phyloP scores from a whole-genome alignment of 2,888 invertebrate genomes.

The Sepioteuthis lessoniana region DNA sequence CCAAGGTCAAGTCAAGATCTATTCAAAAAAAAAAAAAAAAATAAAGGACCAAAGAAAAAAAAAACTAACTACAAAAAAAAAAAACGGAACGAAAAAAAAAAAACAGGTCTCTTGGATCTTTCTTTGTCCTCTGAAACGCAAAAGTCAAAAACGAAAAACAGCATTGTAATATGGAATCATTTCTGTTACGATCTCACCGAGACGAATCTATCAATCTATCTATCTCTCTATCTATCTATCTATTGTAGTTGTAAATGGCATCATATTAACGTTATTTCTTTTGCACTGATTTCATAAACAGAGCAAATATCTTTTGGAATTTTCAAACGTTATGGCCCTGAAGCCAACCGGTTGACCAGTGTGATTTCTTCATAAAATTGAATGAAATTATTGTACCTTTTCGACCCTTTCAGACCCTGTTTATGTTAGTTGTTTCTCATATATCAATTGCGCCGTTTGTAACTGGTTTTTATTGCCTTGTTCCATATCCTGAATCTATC shows the following conservation, averaged over 20 bases:
- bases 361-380: background rate
- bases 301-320: background rate
- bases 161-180: no score
- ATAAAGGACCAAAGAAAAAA: no score
- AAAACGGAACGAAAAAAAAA: no score
- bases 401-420: conserved; percentile 5
- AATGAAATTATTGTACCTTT: background rate
- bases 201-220: no score
- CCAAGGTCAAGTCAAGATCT: no score
- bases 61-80: no score
- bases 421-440: background rate
- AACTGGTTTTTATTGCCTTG: background rate
- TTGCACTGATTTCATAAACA: background rate
- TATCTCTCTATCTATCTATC: no score
- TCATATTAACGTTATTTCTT: background rate
- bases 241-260: background rate
- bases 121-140: no score
- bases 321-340: background rate
- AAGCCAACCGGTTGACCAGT: background rate
- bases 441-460: background rate
- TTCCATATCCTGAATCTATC: background rate
- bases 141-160: no score
- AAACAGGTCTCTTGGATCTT: no score
- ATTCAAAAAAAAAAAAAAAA: no score
- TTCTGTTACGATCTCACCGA: no score